Evolutionary conservation across 2,888 invertebrate species (phyloP), one percentile per base, ranked within the genome.

Genomic region (Caenorhabditis becei): DNA sequence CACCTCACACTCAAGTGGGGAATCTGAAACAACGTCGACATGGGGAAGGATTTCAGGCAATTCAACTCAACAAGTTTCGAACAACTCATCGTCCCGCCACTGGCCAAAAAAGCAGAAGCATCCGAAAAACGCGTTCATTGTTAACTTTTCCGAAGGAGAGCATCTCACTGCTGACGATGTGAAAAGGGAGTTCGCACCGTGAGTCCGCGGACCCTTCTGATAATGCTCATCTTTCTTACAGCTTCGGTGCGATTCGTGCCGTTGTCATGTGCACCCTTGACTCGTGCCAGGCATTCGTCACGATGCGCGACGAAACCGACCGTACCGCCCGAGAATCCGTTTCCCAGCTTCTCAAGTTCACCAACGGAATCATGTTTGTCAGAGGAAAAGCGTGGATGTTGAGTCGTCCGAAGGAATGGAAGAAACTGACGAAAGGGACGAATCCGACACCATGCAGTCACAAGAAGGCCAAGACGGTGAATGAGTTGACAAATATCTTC

Each of bases 261-360:
- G 58, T 80, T 14, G 47, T 59, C 20, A 14, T 75, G 51, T 80
- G 80, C 58, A 49, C 51, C 18, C 3, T 63, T 41, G 80, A 80
- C 61, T 51, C 41, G 1, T 80, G 80, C 32, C 80, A 80, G 37
- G 74, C 80, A 2, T 80, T 72, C 28, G 69, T 80, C 11, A 56
- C 63, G 1, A 35, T 79, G 14, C 28, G 28, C 10, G 63, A 53
- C 8, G 32, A 61, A n/a, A 24, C 41, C 5, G 54, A 56, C 53
- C 20, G 37, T 20, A 51, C 66, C 8, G 59, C 66, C 8, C 26
- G 53, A 20, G 44, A 56, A 20, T 41, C 20, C 7, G 56, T 77
- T 7, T 23, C 41, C 1, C 20, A 26, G 4, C 53, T 77, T n/a
- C 47, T 77, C 23, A 32, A 62, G n/a, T 7, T 37, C 4, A 77